phyloP scores from a whole-genome alignment of 2,113 vertebrate genomes.

The Phrynocephalus versicolor region DNA sequence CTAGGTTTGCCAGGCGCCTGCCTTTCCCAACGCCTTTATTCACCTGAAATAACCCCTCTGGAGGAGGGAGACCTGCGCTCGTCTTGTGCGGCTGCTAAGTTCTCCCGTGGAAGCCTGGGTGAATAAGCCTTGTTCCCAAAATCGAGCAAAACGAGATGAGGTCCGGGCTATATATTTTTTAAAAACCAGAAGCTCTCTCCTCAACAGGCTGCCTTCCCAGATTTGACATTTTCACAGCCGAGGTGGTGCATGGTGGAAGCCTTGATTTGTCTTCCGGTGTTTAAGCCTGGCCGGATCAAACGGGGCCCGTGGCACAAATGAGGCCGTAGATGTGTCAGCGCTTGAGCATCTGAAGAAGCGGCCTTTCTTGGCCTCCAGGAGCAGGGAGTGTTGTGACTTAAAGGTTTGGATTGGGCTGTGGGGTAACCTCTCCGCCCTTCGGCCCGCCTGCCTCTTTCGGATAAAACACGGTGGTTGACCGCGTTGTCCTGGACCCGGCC shows the following conservation, averaged over 20 bases:
- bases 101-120: neutral
- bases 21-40: neutral
- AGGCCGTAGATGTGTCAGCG: neutral
- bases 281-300: neutral
- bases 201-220: neutral
- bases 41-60: neutral
- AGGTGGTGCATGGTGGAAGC: neutral
- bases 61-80: neutral
- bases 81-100: neutral
- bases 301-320: neutral
- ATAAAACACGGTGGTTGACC: neutral
- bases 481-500: too few relatives aligned
- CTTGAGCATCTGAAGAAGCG: neutral
- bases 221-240: neutral
- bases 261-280: neutral
- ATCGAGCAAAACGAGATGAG: neutral
- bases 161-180: neutral
- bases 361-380: neutral
- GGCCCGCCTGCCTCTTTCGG: too few relatives aligned
- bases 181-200: neutral
- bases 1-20: neutral
- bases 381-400: neutral
- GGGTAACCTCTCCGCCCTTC: neutral
- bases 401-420: neutral
- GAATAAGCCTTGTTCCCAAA: neutral